phyloP scores from a whole-genome alignment of 2,888 invertebrate species.

The Heliothis peltigera region DNA sequence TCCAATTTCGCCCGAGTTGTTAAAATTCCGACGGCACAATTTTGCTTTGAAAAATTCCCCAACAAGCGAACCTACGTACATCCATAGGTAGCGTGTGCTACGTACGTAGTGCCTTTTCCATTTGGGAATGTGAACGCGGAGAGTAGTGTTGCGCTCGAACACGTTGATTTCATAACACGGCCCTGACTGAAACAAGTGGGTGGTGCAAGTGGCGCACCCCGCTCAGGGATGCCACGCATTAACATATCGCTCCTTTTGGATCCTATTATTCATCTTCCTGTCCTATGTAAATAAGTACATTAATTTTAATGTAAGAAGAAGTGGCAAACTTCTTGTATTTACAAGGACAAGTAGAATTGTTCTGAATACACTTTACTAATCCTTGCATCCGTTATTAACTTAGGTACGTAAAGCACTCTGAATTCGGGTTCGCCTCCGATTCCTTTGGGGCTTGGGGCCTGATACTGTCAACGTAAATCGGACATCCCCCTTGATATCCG shows the following conservation, averaged over 20 bases:
- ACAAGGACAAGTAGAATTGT: conserved; percentile 14
- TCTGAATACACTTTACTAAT: conserved; percentile 43
- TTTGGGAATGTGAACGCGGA: conserved; percentile 83
- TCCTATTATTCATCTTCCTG: not conserved
- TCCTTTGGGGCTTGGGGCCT: conserved; percentile 35
- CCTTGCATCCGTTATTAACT: conserved; percentile 57
- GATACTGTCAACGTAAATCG: conserved; percentile 25
- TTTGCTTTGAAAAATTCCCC: conserved; percentile 84
- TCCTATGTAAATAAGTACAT: conserved; percentile 19
- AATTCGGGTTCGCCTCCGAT: conserved; percentile 44
- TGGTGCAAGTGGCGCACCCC: conserved; percentile 84
- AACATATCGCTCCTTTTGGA: conserved; percentile 12
- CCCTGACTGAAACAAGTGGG: conserved; percentile 87
- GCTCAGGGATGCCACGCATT: conserved; percentile 65
- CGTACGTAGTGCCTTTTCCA: conserved; percentile 82
- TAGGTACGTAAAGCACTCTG: conserved; percentile 46
- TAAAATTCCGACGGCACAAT: conserved; percentile 80
- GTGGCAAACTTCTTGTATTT: conserved; percentile 15
- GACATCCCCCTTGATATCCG: conserved; percentile 15
- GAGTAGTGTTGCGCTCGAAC: conserved; percentile 87
- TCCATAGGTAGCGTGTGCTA: conserved; percentile 36
- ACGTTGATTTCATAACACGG: conserved; percentile 90
- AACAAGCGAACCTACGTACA: conserved; percentile 67
- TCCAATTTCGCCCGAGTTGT: conserved; percentile 77
- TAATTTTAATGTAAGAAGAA: conserved; percentile 17